Conservation (phyloP, 2,888 invertebrate genomes). For the Campoplex capitator region DNA sequence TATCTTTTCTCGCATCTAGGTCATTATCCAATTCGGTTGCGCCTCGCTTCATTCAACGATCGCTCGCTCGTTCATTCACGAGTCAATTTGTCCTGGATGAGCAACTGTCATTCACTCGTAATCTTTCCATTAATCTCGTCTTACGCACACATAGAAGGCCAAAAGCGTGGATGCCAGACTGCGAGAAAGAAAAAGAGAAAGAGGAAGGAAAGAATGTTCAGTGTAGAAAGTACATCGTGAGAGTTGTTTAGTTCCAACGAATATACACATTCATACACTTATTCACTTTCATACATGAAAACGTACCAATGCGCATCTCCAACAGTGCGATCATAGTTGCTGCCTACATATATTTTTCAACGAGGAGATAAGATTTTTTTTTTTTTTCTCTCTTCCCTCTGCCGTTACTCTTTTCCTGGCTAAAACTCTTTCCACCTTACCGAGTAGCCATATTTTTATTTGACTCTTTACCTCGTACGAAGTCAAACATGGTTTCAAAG, state of each 20-base stretch:
- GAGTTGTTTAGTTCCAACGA: conserved; percentile 48
- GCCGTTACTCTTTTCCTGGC: background rate
- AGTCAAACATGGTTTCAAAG: conserved; percentile 4
- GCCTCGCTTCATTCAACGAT: conserved; percentile 71
- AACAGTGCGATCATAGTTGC: conserved; percentile 12
- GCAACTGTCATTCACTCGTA: conserved; percentile 67
- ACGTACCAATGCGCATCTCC: conserved; percentile 37
- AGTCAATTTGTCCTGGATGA: conserved; percentile 77
- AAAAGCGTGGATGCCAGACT: background rate
- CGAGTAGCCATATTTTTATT: background rate
- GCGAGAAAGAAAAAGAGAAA: background rate
- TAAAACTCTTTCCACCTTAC: background rate
- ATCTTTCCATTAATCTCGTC: conserved; percentile 68
- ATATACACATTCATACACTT: conserved; percentile 55
- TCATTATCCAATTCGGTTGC: conserved; percentile 67
- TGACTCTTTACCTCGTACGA: background rate
- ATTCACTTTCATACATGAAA: conserved; percentile 39
- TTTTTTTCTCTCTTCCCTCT: background rate
- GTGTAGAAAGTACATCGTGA: conserved; percentile 26
- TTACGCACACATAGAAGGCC: conserved; percentile 44
- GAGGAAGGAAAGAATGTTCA: conserved; percentile 14
- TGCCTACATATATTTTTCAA: conserved; percentile 5
- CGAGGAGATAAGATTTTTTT: background rate
- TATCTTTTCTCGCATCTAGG: conserved; percentile 62
- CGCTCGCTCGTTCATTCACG: conserved; percentile 74